Evolutionary conservation across 2,888 invertebrate species (phyloP), one percentile per base, ranked within the genome.

Genomic region (Xestobium rufovillosum): DNA sequence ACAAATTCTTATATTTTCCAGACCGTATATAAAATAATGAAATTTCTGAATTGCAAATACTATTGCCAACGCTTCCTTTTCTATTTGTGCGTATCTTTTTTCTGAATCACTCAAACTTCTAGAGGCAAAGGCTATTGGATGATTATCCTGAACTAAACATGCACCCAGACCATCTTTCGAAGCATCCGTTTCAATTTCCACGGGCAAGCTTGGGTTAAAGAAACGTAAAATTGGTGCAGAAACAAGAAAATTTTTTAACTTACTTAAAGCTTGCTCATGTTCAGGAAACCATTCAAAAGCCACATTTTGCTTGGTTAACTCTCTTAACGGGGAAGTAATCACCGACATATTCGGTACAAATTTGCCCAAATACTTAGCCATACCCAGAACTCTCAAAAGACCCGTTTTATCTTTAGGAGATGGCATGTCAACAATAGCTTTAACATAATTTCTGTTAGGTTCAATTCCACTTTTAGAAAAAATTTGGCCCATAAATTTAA

Each of bases 51-150:
- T 51, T 3, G 57, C 54, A 42, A 55, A 57, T n/a, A 19, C n/a
- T n/a, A 58, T 53, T 15, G 59, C 57, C 29, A 63, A 43, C 2
- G 57, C 35, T 43, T 64, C 59, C 39, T 62, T 63, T 46, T 65
- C 60, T 4, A 65, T 60, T 48, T 65, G 60, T 3, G 59, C 48
- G 45, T 57, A 60, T 19, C 50, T 56, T 40, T 52, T 44, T 38
- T 61, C 57, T 16, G 50, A 45, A 19, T 39, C 25, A 9, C 42
- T 53, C n/a, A 60, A 36, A 16, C 50, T 53, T 42, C 56, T 31
- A 15, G 59, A 60, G 3, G 57, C 56, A 46, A 51, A 61, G 9
- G 52, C 52, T 9, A 60, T 47, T 12, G 58, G 57, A 17, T 48
- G 41, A 3, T 47, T 52, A 14, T 54, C 40, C 39, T 65, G 61